These are phyloP conservation scores for Scolopax rusticola DNA, from an alignment of 2,797 vertebrate genomes.

Conservation along the genomic window DNA sequence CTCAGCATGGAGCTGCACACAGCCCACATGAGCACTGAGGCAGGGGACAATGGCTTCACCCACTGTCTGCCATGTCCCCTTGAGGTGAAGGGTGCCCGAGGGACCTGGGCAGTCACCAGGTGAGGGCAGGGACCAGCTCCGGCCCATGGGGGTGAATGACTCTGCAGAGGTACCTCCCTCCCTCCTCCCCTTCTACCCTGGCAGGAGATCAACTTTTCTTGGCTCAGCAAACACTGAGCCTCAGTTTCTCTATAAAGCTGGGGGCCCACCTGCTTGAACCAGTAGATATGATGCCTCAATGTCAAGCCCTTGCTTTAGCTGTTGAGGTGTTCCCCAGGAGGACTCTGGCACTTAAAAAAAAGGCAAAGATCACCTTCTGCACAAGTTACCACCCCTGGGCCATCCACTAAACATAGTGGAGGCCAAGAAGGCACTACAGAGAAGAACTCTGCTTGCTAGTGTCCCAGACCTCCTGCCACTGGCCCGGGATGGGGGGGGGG, in stretches of 20 bases:
- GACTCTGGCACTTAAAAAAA: not conserved
- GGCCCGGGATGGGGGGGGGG: too few species aligned
- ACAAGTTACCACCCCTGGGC: not conserved
- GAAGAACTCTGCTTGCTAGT: accelerated
- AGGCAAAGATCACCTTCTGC: not conserved
- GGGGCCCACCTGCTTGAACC: accelerated
- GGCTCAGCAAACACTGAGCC: not conserved
- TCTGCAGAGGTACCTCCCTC: not conserved
- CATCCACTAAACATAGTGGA: not conserved
- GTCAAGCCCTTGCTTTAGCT: not conserved
- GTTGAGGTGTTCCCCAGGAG: not conserved
- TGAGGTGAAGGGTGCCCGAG: not conserved
- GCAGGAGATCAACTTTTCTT: not conserved
- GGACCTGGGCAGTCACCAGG: not conserved
- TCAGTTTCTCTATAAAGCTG: not conserved
- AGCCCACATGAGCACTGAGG: not conserved
- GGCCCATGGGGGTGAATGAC: not conserved
- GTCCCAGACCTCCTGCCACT: not conserved
- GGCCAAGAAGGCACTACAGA: not conserved
- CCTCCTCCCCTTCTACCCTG: not conserved
- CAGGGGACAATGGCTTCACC: accelerated
- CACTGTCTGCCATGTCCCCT: accelerated
- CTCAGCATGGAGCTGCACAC: accelerated
- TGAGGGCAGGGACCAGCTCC: not conserved
- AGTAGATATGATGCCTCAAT: not conserved